Evolutionary conservation across 2,888 invertebrate genomes (phyloP).

Genomic region (Drosophila macrospina): DNA sequence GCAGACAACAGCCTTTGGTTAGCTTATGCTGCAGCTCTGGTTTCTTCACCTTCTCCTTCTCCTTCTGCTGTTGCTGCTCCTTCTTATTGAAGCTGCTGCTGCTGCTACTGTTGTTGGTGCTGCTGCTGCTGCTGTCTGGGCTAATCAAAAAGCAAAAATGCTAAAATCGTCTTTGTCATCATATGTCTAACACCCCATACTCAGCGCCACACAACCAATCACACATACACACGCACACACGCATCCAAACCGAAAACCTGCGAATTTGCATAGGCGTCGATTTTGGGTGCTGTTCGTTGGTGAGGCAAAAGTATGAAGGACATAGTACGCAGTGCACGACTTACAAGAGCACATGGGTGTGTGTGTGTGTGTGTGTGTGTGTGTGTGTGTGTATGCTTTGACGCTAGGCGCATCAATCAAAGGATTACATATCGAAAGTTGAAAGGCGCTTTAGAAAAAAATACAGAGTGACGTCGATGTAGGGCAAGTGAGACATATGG

Average conservation of each 20-base stretch:
- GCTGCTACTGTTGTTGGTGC: slow-evolving; percentile 7
- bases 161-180: slow-evolving; percentile 77
- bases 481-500: slow-evolving; percentile 15
- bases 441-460: slow-evolving; percentile 73
- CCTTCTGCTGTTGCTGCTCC: not conserved
- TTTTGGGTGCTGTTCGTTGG: slow-evolving; percentile 50
- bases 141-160: slow-evolving; percentile 79
- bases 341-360: slow-evolving; percentile 27
- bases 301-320: slow-evolving; percentile 39
- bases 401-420: slow-evolving; percentile 74
- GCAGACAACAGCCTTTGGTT: slow-evolving; percentile 24
- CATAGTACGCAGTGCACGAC: slow-evolving; percentile 25
- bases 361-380: slow-evolving; percentile 6
- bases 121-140: slow-evolving; percentile 40
- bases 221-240: slow-evolving; percentile 15
- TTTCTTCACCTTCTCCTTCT: slow-evolving; percentile 1
- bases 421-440: slow-evolving; percentile 80
- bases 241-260: slow-evolving; percentile 21
- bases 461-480: slow-evolving; percentile 14
- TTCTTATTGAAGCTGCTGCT: slow-evolving; percentile 11
- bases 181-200: slow-evolving; percentile 66
- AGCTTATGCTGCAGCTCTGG: slow-evolving; percentile 6
- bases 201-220: not conserved
- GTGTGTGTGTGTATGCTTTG: slow-evolving; percentile 44
- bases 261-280: slow-evolving; percentile 79